Conservation (phyloP, 2,888 invertebrate species). For the Euclidia mi region DNA sequence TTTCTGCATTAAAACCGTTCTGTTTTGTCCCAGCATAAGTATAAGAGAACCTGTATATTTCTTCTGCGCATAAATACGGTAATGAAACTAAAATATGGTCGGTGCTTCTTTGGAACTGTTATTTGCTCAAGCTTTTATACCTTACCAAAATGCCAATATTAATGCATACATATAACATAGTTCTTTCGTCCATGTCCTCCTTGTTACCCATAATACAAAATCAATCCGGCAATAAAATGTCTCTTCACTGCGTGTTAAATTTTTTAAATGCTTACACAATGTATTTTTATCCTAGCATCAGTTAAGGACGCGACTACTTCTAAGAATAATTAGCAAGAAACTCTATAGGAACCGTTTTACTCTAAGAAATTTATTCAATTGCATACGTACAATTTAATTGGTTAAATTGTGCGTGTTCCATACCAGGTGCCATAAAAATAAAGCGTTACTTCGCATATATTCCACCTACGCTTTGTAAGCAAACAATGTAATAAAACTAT, state of each 20-base stretch:
- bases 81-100: neutral
- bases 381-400: too few relatives aligned
- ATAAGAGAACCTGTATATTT: neutral
- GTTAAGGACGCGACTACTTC: too few relatives aligned
- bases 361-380: too few relatives aligned
- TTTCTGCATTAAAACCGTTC: conserved; percentile 25
- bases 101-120: neutral
- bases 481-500: conserved; percentile 10
- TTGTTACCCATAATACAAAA: too few relatives aligned
- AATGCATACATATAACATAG: neutral
- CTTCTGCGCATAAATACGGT: neutral
- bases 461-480: conserved; percentile 2
- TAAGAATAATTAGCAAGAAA: too few relatives aligned
- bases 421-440: too few relatives aligned
- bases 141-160: neutral
- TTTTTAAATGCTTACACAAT: too few relatives aligned
- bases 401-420: too few relatives aligned
- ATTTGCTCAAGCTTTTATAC: neutral
- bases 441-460: neutral
- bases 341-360: too few relatives aligned
- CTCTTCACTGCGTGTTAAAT: too few relatives aligned
- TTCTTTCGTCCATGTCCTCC: neutral
- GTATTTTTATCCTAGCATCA: too few relatives aligned
- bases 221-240: too few relatives aligned
- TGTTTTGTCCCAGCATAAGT: conserved; percentile 17